Evolutionary conservation across 2,797 vertebrate genomes (phyloP).

Genomic region (Epinephelus awoara): DNA sequence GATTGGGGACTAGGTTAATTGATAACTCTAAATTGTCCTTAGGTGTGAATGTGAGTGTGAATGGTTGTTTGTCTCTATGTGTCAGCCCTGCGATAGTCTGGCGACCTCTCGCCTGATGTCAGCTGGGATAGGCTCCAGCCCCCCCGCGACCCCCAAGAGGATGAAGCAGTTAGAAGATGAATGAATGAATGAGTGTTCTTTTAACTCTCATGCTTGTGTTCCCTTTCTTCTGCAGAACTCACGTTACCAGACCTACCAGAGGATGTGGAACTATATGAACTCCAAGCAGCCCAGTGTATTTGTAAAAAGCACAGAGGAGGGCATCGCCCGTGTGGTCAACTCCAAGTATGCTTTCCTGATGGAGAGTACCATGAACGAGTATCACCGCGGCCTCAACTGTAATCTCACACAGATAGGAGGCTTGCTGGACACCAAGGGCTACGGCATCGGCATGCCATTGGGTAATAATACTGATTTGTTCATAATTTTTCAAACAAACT

Average conservation of each 20-base stretch:
- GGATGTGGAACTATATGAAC: conserved; percentile 99
- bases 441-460: conserved; percentile 98
- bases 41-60: no score
- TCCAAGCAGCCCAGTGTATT: conserved; percentile 98
- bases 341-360: conserved; percentile 98
- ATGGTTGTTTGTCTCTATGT: no score
- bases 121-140: no score
- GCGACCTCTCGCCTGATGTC: no score
- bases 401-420: conserved; percentile 98
- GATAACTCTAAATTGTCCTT: no score
- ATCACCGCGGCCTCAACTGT: conserved; percentile 97
- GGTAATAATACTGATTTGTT: conserved; percentile 90
- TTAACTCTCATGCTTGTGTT: conserved; percentile 20
- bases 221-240: conserved; percentile 88
- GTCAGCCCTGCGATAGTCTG: no score
- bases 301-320: conserved; percentile 98
- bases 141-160: no score
- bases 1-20: no score
- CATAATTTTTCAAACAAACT: background rate
- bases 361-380: conserved; percentile 99
- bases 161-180: no score
- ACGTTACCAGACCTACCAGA: conserved; percentile 97
- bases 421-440: conserved; percentile 98
- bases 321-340: conserved; percentile 95
- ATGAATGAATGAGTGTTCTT: no score